Percentiles rank a stretch among this genome's conserved stretches.
Conservation (phyloP, 2,888 invertebrate genomes). For the Cantharis rustica region DNA sequence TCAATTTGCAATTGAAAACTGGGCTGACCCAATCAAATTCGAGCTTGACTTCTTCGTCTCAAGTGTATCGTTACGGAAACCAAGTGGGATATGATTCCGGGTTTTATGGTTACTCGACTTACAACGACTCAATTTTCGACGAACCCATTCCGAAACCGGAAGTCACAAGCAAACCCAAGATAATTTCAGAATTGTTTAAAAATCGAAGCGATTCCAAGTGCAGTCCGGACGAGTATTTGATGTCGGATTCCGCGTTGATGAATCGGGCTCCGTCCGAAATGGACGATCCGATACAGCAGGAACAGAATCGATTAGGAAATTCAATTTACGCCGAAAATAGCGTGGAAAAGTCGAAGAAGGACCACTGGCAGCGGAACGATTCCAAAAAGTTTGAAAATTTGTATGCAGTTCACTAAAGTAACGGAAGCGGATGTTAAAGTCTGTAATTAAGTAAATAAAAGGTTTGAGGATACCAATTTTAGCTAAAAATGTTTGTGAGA, state of each 20-base stretch:
- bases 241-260: constrained; percentile 58
- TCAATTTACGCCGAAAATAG: background rate
- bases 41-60: constrained; percentile 76
- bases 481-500: constrained; percentile 12
- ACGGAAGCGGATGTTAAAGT: constrained; percentile 29
- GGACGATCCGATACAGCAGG: constrained; percentile 55
- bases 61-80: constrained; percentile 79
- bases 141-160: constrained; percentile 40
- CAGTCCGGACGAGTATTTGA: constrained; percentile 59
- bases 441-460: constrained; percentile 37
- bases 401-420: constrained; percentile 41
- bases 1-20: constrained; percentile 65
- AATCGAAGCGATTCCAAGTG: constrained; percentile 58
- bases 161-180: constrained; percentile 65
- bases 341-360: background rate
- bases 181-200: constrained; percentile 74
- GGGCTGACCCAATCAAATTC: constrained; percentile 83
- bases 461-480: constrained; percentile 30
- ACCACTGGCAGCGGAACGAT: background rate
- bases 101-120: constrained; percentile 70
- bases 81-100: constrained; percentile 78
- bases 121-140: constrained; percentile 63
- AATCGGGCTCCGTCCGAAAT: constrained; percentile 40
- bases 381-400: constrained; percentile 56
- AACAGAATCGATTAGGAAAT: constrained; percentile 13